These are phyloP conservation scores for Percopsis omiscomaycus DNA, from an alignment of 2,797 vertebrate species.

Conservation along the genomic window DNA sequence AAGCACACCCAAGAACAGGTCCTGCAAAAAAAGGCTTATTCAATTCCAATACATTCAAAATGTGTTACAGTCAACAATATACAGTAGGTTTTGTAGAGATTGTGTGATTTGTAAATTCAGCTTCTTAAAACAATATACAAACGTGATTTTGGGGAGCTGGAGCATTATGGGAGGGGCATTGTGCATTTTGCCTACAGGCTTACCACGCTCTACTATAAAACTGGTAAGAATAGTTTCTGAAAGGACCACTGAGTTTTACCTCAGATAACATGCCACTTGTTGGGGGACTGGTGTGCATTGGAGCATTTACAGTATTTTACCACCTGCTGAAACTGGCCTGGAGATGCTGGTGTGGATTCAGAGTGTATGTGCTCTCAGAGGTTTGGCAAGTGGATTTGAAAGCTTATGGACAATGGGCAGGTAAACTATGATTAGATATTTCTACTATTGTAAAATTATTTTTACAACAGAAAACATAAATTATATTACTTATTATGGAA, in stretches of 20 bases:
- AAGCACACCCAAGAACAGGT: not conserved
- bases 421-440: slow-evolving; percentile 49
- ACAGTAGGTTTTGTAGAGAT: no score
- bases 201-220: slow-evolving; percentile 26
- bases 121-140: no score
- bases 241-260: slow-evolving; percentile 5
- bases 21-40: not conserved
- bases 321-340: slow-evolving; percentile 63
- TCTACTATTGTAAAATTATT: no score
- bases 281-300: slow-evolving; percentile 49
- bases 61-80: no score
- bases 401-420: slow-evolving; percentile 77
- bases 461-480: no score
- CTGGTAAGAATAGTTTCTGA: not conserved
- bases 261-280: slow-evolving; percentile 29
- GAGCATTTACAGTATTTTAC: slow-evolving; percentile 49
- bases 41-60: no score
- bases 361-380: slow-evolving; percentile 64
- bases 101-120: no score
- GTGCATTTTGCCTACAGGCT: not conserved
- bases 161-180: slow-evolving; percentile 50
- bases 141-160: slow-evolving; percentile 1
- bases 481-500: no score
- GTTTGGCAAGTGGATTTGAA: slow-evolving; percentile 69
- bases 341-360: slow-evolving; percentile 71